phyloP scores from a whole-genome alignment of 2,797 vertebrate genomes.

The Erithacus rubecula region DNA sequence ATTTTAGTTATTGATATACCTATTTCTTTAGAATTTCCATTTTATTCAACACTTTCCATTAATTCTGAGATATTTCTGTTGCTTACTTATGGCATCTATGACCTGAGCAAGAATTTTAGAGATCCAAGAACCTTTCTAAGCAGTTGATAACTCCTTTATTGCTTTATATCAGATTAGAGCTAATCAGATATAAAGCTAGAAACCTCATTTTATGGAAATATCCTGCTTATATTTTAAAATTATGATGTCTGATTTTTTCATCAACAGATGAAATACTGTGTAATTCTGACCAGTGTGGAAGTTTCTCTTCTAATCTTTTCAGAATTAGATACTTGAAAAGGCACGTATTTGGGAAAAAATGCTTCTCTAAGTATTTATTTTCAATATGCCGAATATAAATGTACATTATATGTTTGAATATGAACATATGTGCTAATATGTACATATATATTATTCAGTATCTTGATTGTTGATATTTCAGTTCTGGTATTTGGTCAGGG shows the following conservation, averaged over 20 bases:
- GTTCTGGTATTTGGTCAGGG: not conserved
- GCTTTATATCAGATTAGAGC: not conserved
- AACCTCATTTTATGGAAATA: not conserved
- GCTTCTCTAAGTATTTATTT: not conserved
- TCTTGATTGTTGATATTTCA: not conserved
- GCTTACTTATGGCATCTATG: not conserved
- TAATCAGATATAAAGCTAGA: not conserved
- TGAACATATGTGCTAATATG: not conserved
- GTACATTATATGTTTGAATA: not conserved
- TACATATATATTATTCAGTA: not conserved
- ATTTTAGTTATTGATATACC: not conserved
- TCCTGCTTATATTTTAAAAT: not conserved
- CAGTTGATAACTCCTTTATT: not conserved
- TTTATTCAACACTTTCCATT: not conserved
- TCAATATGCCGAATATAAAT: not conserved
- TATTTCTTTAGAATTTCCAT: not conserved
- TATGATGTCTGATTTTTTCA: not conserved
- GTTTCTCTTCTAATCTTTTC: not conserved
- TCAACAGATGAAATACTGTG: not conserved
- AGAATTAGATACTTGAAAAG: not conserved
- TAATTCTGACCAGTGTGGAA: not conserved
- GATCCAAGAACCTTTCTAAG: not conserved
- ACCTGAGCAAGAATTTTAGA: not conserved
- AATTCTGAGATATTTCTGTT: not conserved
- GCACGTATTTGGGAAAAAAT: not conserved